A percentile compares a stretch with the other conserved stretches of the same genome.
phyloP scores from a whole-genome alignment of 2,113 vertebrate genomes.

The Calonectris borealis region DNA sequence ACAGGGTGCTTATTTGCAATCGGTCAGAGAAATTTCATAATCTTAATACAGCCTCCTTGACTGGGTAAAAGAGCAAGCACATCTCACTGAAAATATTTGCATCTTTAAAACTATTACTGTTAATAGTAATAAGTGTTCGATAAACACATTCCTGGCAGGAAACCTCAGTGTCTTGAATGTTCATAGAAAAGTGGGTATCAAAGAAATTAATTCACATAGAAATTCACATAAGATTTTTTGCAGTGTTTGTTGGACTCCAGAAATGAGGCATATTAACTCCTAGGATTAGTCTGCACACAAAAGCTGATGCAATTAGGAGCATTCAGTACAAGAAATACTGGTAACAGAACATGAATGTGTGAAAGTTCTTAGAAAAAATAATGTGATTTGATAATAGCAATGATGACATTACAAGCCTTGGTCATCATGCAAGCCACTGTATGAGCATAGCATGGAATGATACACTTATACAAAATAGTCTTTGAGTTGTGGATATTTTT shows the following conservation, averaged over 20 bases:
- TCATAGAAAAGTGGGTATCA: background rate
- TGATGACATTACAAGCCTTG: background rate
- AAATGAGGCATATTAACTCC: background rate
- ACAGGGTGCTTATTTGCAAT: background rate
- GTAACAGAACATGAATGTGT: background rate
- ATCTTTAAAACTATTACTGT: background rate
- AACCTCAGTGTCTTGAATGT: background rate
- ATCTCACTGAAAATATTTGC: background rate
- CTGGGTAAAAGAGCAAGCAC: background rate
- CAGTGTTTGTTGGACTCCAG: background rate
- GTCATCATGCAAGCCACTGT: background rate
- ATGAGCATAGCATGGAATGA: fast-evolving
- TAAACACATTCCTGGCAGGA: background rate
- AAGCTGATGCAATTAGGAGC: background rate
- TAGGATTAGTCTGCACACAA: background rate
- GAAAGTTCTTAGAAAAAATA: background rate
- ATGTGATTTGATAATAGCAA: background rate
- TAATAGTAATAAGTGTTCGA: background rate
- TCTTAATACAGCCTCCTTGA: background rate
- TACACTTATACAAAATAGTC: background rate
- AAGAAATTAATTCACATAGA: background rate
- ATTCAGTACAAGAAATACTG: background rate
- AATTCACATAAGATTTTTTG: background rate
- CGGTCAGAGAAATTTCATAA: background rate
- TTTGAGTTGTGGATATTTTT: background rate